Percentiles rank a stretch among this genome's conserved stretches.
Conservation (phyloP, 2,797 vertebrate species). For the Onychomys arenicola region DNA sequence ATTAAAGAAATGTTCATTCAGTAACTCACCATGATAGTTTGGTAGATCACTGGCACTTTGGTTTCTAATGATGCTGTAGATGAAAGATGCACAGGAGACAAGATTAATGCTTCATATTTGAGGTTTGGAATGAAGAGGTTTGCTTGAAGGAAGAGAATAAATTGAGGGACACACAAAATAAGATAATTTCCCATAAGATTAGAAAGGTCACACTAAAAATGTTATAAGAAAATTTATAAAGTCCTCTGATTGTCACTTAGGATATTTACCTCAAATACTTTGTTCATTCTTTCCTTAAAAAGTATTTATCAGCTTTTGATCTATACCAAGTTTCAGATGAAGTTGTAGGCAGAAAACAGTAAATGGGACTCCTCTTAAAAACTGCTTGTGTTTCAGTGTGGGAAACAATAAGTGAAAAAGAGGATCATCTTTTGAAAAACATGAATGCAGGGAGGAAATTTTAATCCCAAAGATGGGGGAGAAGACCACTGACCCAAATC, state of each 20-base stretch:
- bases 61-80: not conserved
- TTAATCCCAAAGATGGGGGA: not conserved
- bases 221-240: not conserved
- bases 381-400: not conserved
- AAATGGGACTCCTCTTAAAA: constrained; percentile 8
- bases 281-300: constrained; percentile 38
- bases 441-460: not conserved
- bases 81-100: not conserved
- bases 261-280: constrained; percentile 31
- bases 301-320: not conserved
- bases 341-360: not conserved
- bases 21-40: not conserved
- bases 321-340: not conserved
- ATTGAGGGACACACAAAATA: not conserved
- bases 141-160: constrained; percentile 12
- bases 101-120: not conserved
- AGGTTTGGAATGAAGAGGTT: not conserved
- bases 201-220: not conserved
- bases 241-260: not conserved
- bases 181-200: not conserved
- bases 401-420: constrained; percentile 15
- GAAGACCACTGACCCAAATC: not conserved
- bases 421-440: not conserved
- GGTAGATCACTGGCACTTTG: not conserved
- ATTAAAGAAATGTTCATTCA: not conserved